Percentiles rank a stretch among this genome's conserved stretches.
Evolutionary conservation across 2,113 vertebrate genomes (phyloP).

Genomic region (Callionymus lyra): DNA sequence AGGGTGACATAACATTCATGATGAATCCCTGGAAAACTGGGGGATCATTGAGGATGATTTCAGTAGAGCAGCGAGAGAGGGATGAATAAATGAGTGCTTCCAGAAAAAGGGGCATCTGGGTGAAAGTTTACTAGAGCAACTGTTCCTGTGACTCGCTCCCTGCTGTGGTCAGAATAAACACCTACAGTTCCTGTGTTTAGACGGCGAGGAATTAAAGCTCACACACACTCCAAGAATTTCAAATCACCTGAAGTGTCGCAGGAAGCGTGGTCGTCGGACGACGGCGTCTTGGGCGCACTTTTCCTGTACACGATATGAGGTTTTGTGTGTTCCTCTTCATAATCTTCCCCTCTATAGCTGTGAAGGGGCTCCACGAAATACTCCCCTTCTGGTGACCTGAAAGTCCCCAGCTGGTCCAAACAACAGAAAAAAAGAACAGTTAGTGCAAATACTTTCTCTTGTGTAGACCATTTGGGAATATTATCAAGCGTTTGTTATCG

Average conservation of each 20-base stretch:
- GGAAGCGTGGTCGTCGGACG: constrained; percentile 50
- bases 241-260: constrained; percentile 86
- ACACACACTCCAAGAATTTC: background rate
- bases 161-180: constrained; percentile 1
- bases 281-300: constrained; percentile 54
- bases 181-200: constrained; percentile 1
- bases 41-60: constrained; percentile 2
- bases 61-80: background rate
- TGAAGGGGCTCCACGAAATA: constrained; percentile 94
- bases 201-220: background rate
- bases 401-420: constrained; percentile 82
- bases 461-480: constrained; percentile 1
- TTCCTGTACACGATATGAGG: constrained; percentile 89
- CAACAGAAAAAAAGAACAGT: constrained; percentile 19
- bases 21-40: constrained; percentile 2
- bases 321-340: constrained; percentile 91
- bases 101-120: background rate
- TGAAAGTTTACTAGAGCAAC: constrained; percentile 15
- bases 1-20: too few species aligned
- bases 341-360: constrained; percentile 73
- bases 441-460: constrained; percentile 1
- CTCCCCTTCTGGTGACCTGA: constrained; percentile 90
- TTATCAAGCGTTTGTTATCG: background rate
- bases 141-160: constrained; percentile 5
- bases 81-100: too few species aligned